Base-by-base conservation (phyloP, 2,113 vertebrate species). In the Campylomormyrus numenius region DNA sequence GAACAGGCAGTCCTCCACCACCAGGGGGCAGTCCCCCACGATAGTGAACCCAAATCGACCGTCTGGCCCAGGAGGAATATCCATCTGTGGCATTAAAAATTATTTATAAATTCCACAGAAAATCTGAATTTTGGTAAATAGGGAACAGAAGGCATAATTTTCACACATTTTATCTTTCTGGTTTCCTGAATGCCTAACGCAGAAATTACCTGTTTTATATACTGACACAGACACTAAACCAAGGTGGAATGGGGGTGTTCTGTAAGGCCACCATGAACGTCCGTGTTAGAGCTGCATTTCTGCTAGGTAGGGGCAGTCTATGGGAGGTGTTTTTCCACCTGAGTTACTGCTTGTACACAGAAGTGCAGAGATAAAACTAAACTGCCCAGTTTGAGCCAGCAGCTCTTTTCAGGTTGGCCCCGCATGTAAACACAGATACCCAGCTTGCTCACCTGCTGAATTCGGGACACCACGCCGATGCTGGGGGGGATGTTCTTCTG, bases 391-490 rank as follows among this genome's bases (percentile, higher is more conserved):
- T 66, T 66, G 24, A 10, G 62, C 62, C 27, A 27, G 9, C n/a
- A 66, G 62, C 62, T 11, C n/a, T 31, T 66, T 66, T 39, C 70
- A 77, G 70, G 7, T n/a, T 3, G 31, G 66, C 13, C 35, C 35
- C 5, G 15, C 15, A 85, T 48, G 21, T 48, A 42, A 46, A n/a
- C 83, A 48, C 39, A 46, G 39, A 85, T n/a, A 5, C 19, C 80
- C 9, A 11, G 19, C 17, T n/a, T 42, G n/a, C 89, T 89, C 52
- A 96, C 96, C 91, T 95, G 96, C 93, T 96, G 96, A 7, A 97
- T 92, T 50, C 97, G 95, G 6, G 97, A 98, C 91, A 98, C 97
- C 90, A 99, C 98, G 0, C 98, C 98, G 0, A 99, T 99, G 94
- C 98, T 99, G 8, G 98, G 98, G 0, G 98, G 98, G 21, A 99